Percentiles rank a stretch among this genome's conserved stretches.
phyloP scores from a whole-genome alignment of 2,888 invertebrate species.

The Mythimna vitellina region DNA sequence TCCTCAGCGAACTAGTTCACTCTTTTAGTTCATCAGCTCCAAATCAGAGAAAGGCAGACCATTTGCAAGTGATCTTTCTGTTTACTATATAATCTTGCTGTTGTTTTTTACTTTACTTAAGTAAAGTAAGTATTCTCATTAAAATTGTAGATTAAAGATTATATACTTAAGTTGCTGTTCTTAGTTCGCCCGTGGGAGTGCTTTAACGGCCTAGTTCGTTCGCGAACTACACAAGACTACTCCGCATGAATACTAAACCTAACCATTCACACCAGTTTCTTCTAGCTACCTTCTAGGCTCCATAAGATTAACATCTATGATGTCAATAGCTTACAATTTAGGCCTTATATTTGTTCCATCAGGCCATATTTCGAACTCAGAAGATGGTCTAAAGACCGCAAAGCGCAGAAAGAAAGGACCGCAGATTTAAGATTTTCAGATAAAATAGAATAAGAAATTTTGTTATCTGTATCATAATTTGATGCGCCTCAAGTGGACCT shows the following conservation, averaged over 20 bases:
- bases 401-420: background rate
- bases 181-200: no score
- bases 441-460: background rate
- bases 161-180: no score
- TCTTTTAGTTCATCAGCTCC: no score
- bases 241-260: background rate
- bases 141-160: no score
- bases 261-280: background rate
- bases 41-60: no score
- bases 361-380: conserved; percentile 1
- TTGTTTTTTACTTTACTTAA: no score
- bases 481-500: background rate
- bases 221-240: no score
- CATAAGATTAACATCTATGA: conserved; percentile 6
- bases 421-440: background rate
- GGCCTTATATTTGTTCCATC: conserved; percentile 3
- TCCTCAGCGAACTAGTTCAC: no score
- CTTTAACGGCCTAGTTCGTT: no score
- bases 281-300: conserved; percentile 23
- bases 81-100: no score
- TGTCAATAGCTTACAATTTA: conserved; percentile 15
- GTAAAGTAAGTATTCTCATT: no score
- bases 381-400: background rate
- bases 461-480: background rate
- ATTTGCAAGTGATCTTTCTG: no score